Base-by-base conservation (phyloP, 2,113 vertebrate genomes). In the Callaeas wilsoni region DNA sequence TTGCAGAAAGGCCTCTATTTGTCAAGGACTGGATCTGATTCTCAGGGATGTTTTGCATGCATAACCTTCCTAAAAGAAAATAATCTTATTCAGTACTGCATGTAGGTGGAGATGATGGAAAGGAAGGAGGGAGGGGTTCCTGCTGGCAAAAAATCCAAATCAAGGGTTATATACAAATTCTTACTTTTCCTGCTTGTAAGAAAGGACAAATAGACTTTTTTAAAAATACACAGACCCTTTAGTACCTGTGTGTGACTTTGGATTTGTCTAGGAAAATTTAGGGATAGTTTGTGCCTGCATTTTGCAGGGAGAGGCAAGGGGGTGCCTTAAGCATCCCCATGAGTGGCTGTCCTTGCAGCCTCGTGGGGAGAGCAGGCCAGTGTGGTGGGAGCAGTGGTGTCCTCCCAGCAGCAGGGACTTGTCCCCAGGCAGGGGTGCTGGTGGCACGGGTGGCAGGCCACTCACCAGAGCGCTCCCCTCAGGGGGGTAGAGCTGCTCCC, bases 41-140 rank as follows among this genome's bases (percentile, higher is more conserved):
- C 78, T 79, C 25, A 32, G 67, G 63, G 50, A 70, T 86, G 41
- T 75, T 93, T 85, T 87, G 71, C 3, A 1, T 53, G 13, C 41
- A 35, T 78, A 87, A 75, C 74, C 64, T 52, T 65, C 18, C 59
- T 71, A 4, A 50, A 75, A 67, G 84, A 87, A 80, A 87, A 47
- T 53, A 89, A 52, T 49, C 75, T 85, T 62, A 59, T 70, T 84
- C n/a, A 22, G 17, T 49, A 57, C 47, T 42, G 30, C 0, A 1
- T 60, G 76, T 86, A 65, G 80, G 83, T 90, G 86, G 76, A 92
- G 60, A 77, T 78, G 64, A 92, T 70, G 50, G 73, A 75, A 87
- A 27, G 47, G 29, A 62, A 30, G 37, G 26, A 91, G 10, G 21
- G 25, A 70, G 32, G 41, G 21, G 44, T 21, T 93, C 57, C 46